These are phyloP conservation scores for Arctocebus calabarensis DNA, from an alignment of 2,797 vertebrate genomes.

Conservation along the genomic window DNA sequence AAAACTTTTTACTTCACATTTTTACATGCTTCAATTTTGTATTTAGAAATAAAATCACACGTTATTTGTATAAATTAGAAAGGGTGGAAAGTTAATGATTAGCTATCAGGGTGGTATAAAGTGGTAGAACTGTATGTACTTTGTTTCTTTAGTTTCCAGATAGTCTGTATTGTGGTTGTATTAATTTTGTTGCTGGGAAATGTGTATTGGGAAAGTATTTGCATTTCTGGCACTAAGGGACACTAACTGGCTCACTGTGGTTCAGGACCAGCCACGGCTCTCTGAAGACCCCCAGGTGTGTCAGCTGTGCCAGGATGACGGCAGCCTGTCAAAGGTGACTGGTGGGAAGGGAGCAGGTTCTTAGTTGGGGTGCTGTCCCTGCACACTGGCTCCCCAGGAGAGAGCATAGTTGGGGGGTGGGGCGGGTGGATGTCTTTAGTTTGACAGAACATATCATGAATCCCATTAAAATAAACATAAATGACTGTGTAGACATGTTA, in stretches of 20 bases:
- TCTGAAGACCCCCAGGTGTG: slow-evolving; percentile 86
- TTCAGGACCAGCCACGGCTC: slow-evolving; percentile 88
- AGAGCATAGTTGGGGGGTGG: neutral
- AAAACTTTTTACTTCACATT: neutral
- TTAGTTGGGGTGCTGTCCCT: neutral
- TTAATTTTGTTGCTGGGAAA: slow-evolving; percentile 16
- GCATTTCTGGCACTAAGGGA: neutral
- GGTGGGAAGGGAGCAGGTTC: neutral
- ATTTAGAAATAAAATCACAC: slow-evolving; percentile 27
- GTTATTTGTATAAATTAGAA: slow-evolving; percentile 56
- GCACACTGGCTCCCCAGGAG: too few relatives aligned
- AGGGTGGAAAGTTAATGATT: neutral
- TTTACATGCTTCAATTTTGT: neutral
- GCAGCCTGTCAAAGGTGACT: slow-evolving; percentile 90
- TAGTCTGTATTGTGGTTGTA: neutral
- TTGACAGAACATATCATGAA: neutral
- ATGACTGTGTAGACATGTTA: neutral
- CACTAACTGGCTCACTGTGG: slow-evolving; percentile 45
- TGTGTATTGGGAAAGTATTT: neutral
- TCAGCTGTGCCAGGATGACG: slow-evolving; percentile 90
- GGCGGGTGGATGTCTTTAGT: too few relatives aligned
- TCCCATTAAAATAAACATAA: slow-evolving; percentile 6
- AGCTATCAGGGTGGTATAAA: neutral
- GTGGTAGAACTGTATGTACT: too few relatives aligned
- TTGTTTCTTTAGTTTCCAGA: neutral